Base-by-base conservation (phyloP, 2,888 invertebrate species). In the Tetragonisca angustula region DNA sequence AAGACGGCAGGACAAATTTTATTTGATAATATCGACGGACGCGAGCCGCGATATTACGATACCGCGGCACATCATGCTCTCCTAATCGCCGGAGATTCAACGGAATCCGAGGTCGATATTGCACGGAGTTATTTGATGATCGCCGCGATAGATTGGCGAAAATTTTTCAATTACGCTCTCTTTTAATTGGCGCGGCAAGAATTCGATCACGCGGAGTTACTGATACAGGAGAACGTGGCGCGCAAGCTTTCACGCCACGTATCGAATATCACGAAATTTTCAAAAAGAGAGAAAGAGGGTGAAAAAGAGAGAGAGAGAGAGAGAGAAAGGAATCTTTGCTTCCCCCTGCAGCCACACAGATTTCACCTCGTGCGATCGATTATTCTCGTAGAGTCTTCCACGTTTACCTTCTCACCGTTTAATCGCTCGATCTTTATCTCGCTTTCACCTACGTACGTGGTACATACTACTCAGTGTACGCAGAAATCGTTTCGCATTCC, bases 131-230 rank as follows among this genome's bases (percentile, higher is more conserved):
- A 88, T 69, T 68, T 71, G 79, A 52, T 61, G 86, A 77, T 68
- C 88, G 79, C 6, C 56, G 27, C 5, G 59, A 74, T 24, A 50
- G 62, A 84, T 75, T 69, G 72, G 61, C 24, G 81, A 87, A 87
- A 88, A 83, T 86, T 87, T 87, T 87, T 88, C 88, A 87, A 83
- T 88, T 88, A 83, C 71, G 64, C 65, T 76, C 68, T 62, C 52
- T 69, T 83, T 83, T 87, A 86, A 87, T 87, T 88, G 86, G 81
- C 74, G 54, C 80, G 71, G 62, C 65, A 87, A 86, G 78, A 76
- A 83, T 84, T 78, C 74, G 70, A 76, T 56, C 27, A 69, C 24
- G 52, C 6, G 32, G 56, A 52, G 56, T 82, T n/a, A n/a, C n/a
- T 68, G 56, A 68, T 81, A 74, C 59, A 36, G 19, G 59, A 50